Evolutionary conservation across 1,140 invertebrate species (phyloP), one percentile per base, ranked within the genome.

Genomic region (Reticulitermes speratus): DNA sequence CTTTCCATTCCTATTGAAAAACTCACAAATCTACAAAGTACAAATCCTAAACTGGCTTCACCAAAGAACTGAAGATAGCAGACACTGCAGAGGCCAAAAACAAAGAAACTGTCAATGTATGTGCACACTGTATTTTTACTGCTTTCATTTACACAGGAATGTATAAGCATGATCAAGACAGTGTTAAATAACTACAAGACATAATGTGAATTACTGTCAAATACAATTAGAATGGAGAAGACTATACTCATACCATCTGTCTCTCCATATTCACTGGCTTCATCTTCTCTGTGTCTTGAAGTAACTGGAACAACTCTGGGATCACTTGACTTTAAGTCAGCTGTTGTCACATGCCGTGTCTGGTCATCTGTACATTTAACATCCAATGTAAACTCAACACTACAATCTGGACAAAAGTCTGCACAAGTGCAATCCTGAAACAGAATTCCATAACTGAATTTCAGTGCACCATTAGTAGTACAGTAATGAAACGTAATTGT

Each of bases 321-420:
- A 91, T 99, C 98, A 89, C 95, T 96, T 0, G 97, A 96, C 90
- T 97, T 97, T 19, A 99, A 93, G 92, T 99, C 98, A 44, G 97
- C 97, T 52, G 98, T 98, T n/a, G 98, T 99, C 3, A 99, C 98
- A 91, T 98, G 96, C 82, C 96, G 93, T 0, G 98, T 99, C 90
- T 97, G 94, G 87, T 99, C 98, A 89, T 98, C 98, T 14, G 94
- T 93, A 91, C 98, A 99, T 91, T 98, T 98, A 0, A 99, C 98
- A 91, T 99, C 97, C 82, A 99, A 91, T 0, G 96, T 98, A 89
- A 99, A 99, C 91, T 99, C 98, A 0, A 99, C 98, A 88, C 98
- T 98, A 91, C 99, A 99, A 86, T 99, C 97, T 38, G 95, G 94
- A 92, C 99, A 99, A 90, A 99, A 99, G 92, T 99, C 98, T 82